Evolutionary conservation across 1,140 invertebrate species (phyloP), one percentile per base, ranked within the genome.

Genomic region (Geopemphigus sp.): DNA sequence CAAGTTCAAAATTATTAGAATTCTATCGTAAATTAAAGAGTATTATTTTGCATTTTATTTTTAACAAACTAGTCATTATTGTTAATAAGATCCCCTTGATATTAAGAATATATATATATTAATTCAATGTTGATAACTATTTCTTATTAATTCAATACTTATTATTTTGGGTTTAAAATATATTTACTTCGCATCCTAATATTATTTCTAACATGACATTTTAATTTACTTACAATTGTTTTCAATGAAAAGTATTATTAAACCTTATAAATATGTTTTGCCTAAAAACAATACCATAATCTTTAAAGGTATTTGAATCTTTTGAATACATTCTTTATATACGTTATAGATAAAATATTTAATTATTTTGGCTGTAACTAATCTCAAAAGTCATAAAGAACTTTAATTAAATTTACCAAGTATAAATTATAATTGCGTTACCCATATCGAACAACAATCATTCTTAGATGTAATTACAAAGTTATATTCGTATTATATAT

Each of bases 21-120:
- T 78, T 61, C 56, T 61, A 76, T 76, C 12, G 22, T 61, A 50
- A 47, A 24, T 63, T 59, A 26, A 76, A 26, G 57, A 78, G 74
- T 78, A 78, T 78, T 78, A 78, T 63, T 78, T 78, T 63, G 73
- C 57, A 78, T 78, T 78, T 78, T 59, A 50, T 29, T 61, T n/a
- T 57, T 6, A 53, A 73, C 72, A 57, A 78, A 63, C 74, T 78
- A 78, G 74, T 78, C 74, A 78, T 15, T 53, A 57, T 29, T 50
- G n/a, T 63, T 78, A 19, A 12, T 59, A 39, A 15, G 59, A 57
- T n/a, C 45, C 32, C 1, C 14, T 59, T 15, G 14, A 24, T 22
- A 59, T 15, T 22, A 45, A 39, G 50, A 54, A 19, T 56, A 32
- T 54, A 32, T 73, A n/a, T 56, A 22, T 73, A 19, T n/a, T 54